These are phyloP conservation scores for Oasisia sp. DNA, from an alignment of 2,888 invertebrate species.

Conservation along the genomic window DNA sequence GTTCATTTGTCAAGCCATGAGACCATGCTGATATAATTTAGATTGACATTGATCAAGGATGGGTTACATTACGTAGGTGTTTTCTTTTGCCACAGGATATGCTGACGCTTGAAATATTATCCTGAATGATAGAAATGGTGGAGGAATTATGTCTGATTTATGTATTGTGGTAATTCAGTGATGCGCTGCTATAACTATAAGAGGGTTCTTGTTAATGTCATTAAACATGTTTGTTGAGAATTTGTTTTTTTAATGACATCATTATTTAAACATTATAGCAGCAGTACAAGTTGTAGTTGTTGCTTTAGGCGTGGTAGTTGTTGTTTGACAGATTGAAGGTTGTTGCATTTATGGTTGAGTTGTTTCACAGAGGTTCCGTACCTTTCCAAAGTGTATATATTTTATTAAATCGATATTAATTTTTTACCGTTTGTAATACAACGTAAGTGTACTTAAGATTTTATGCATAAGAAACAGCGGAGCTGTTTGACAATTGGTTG, in stretches of 20 bases:
- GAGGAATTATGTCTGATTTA: not conserved
- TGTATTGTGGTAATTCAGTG: not conserved
- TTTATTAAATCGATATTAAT: not conserved
- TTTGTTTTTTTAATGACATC: not conserved
- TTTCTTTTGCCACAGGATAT: not conserved
- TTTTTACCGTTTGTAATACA: not conserved
- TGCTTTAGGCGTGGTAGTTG: not conserved
- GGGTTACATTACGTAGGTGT: not conserved
- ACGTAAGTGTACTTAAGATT: not conserved
- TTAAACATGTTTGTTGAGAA: not conserved
- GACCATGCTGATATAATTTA: not conserved
- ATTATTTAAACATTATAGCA: not conserved
- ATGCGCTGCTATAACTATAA: not conserved
- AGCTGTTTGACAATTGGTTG: too few relatives aligned
- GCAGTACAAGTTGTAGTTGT: not conserved
- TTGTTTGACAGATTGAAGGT: not conserved
- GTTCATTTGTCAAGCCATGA: not conserved
- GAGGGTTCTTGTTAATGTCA: not conserved
- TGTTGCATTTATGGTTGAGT: not conserved
- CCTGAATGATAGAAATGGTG: not conserved
- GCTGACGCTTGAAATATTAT: not conserved
- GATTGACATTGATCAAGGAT: not conserved
- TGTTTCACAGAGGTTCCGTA: not conserved
- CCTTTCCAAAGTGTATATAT: not conserved
- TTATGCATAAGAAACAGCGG: not conserved